A percentile compares a stretch with the other conserved stretches of the same genome.
Conservation (phyloP, 2,113 vertebrate species). For the Trogon surrucura region DNA sequence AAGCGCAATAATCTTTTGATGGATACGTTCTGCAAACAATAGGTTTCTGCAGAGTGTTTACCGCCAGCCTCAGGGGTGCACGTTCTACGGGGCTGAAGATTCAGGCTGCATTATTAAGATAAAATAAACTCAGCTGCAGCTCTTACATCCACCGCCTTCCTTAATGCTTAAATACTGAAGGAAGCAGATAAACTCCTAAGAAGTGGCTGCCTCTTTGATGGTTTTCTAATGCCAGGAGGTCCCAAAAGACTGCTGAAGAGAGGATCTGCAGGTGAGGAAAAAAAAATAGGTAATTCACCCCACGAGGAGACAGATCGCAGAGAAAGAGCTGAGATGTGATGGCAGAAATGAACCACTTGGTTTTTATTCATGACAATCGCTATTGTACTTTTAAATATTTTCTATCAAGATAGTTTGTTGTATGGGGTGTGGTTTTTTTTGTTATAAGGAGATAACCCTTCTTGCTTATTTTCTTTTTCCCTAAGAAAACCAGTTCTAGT, state of each 20-base stretch:
- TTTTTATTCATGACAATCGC: not conserved
- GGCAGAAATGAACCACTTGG: not conserved
- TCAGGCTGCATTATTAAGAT: not conserved
- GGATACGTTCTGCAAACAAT: constrained; percentile 23
- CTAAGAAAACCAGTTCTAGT: not conserved
- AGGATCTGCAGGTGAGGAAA: not conserved
- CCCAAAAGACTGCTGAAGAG: not conserved
- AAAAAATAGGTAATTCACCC: not conserved
- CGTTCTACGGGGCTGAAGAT: not conserved
- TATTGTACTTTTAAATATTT: not conserved
- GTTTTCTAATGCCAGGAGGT: not conserved
- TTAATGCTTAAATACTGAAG: not conserved
- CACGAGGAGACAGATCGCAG: not conserved
- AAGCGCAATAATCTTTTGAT: not conserved
- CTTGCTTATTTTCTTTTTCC: not conserved
- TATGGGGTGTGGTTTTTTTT: accelerated
- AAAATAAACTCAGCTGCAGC: not conserved
- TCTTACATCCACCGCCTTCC: not conserved
- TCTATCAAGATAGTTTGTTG: not conserved
- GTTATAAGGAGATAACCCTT: not conserved
- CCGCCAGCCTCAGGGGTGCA: not conserved
- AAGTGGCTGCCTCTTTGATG: not conserved
- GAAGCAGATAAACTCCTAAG: not conserved
- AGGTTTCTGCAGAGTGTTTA: not conserved
- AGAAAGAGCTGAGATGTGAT: not conserved